Conservation (phyloP, 2,888 invertebrate species). For the Gymnoscelis rufifasciata region DNA sequence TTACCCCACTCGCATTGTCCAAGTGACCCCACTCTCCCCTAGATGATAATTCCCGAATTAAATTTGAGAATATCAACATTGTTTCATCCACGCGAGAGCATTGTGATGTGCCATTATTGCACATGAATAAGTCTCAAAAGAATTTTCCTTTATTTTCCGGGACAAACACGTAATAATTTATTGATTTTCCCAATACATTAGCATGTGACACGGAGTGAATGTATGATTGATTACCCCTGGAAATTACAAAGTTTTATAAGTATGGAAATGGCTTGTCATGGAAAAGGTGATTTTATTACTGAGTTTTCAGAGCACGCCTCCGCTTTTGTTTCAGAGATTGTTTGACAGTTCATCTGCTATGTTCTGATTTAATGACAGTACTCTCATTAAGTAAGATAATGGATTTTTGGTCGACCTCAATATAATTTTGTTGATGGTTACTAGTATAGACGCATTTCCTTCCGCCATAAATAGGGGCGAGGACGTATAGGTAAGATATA, state of each 20-base stretch:
- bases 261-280: conserved; percentile 20
- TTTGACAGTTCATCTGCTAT: not conserved
- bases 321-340: conserved; percentile 6
- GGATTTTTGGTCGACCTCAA: too few relatives aligned
- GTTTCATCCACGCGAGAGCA: conserved; percentile 11
- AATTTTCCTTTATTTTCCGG: conserved; percentile 14
- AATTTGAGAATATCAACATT: conserved; percentile 2
- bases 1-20: conserved; percentile 24
- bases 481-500: too few relatives aligned
- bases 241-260: conserved; percentile 23
- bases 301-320: conserved; percentile 6
- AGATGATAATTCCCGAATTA: not conserved
- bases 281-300: conserved; percentile 21
- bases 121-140: conserved; percentile 14
- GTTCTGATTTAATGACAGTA: not conserved
- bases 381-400: too few relatives aligned
- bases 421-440: too few relatives aligned
- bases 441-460: too few relatives aligned
- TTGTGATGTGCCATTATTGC: conserved; percentile 11
- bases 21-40: not conserved
- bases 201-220: conserved; percentile 22
- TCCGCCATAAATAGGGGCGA: too few relatives aligned
- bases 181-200: conserved; percentile 24
- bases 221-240: conserved; percentile 23
- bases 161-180: conserved; percentile 20